A percentile compares a stretch with the other conserved stretches of the same genome.
Evolutionary conservation across 2,797 vertebrate species (phyloP).

Genomic region (Lagocephalus sceleratus): DNA sequence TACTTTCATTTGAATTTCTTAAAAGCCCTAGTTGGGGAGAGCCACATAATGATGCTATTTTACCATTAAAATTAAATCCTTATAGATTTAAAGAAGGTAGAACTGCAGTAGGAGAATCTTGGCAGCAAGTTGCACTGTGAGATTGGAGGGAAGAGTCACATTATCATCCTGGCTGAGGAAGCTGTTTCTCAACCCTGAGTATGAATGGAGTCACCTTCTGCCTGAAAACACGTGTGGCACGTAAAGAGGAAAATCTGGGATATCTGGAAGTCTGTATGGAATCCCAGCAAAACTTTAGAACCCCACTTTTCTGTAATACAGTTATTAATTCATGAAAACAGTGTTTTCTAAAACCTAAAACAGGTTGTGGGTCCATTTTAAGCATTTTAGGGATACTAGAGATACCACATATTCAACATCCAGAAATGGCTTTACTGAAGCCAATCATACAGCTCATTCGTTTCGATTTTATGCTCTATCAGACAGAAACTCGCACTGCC

Average conservation of each 20-base stretch:
- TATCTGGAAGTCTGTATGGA: neutral
- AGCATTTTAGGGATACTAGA: neutral
- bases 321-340: neutral
- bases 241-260: constrained; percentile 54
- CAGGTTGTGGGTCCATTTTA: neutral
- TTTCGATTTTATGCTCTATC: too few relatives aligned
- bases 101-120: constrained; percentile 61
- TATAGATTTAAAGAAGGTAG: constrained; percentile 59
- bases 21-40: neutral
- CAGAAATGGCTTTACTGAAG: too few relatives aligned
- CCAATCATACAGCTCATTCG: too few relatives aligned
- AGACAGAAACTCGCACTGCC: too few relatives aligned
- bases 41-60: too few relatives aligned
- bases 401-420: neutral
- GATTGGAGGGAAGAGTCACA: constrained; percentile 58
- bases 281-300: neutral
- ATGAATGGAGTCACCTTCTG: constrained; percentile 52
- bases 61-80: constrained; percentile 23
- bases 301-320: neutral
- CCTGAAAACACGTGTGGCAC: constrained; percentile 58
- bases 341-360: too few relatives aligned
- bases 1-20: constrained; percentile 21
- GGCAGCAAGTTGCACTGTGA: constrained; percentile 55
- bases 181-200: constrained; percentile 56
- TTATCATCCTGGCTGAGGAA: constrained; percentile 60